Evolutionary conservation across 1,140 invertebrate species (phyloP).

Genomic region (Ooceraea biroi): DNA sequence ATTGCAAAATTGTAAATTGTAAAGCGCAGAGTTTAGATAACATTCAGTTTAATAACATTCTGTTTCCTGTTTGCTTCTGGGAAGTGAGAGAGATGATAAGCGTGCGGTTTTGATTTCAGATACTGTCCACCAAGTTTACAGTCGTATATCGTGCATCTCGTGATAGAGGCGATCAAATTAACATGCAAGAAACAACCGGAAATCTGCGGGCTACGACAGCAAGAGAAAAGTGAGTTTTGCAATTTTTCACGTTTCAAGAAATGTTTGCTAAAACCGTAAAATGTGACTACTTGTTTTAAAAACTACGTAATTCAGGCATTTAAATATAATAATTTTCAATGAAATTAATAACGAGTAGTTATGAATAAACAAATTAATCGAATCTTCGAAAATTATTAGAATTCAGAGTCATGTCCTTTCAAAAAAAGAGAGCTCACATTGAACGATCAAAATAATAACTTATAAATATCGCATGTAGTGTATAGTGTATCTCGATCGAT

Average conservation of each 20-base stretch:
- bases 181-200: slow-evolving; percentile 88
- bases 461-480: background rate
- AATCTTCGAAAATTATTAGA: background rate
- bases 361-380: background rate
- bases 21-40: no score
- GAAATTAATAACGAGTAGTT: background rate
- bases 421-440: background rate
- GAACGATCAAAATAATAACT: background rate
- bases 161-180: slow-evolving; percentile 89
- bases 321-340: slow-evolving; percentile 21
- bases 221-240: slow-evolving; percentile 87
- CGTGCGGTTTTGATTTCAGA: slow-evolving; percentile 85
- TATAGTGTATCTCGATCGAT: background rate
- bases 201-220: slow-evolving; percentile 87
- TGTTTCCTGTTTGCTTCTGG: background rate
- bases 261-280: background rate
- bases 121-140: slow-evolving; percentile 89
- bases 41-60: background rate
- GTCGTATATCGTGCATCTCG: slow-evolving; percentile 88
- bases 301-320: background rate
- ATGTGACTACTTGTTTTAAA: background rate
- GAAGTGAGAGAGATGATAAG: slow-evolving; percentile 2
- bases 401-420: background rate
- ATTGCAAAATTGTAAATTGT: background rate
- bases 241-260: background rate